phyloP scores from a whole-genome alignment of 2,113 vertebrate species.

The Kobus ellipsiprymnus region DNA sequence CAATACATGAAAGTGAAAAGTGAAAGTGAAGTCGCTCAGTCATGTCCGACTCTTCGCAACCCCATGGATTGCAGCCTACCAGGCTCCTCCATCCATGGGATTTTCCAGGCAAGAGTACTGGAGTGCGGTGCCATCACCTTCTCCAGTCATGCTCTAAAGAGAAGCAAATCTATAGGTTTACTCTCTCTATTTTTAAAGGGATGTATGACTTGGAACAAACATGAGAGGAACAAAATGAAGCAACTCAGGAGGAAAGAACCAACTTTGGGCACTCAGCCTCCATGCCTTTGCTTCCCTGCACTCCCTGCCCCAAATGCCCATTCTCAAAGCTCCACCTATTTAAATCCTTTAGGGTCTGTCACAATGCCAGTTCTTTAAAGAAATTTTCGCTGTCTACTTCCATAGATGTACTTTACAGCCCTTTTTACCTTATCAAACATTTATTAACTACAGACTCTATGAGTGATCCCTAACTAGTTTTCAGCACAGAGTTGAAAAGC shows the following conservation, averaged over 20 bases:
- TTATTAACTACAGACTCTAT: neutral
- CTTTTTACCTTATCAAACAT: neutral
- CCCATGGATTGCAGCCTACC: too few species aligned
- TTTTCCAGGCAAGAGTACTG: too few species aligned
- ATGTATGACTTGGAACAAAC: neutral
- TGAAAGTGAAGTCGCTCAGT: too few species aligned
- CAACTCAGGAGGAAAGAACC: neutral
- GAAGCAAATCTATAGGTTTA: neutral
- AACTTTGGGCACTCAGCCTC: neutral
- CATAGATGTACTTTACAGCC: neutral
- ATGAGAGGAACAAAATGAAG: neutral
- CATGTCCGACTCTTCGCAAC: too few species aligned
- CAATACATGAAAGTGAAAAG: too few species aligned
- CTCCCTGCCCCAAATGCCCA: neutral
- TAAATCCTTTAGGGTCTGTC: neutral
- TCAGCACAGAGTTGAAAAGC: neutral
- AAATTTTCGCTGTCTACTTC: neutral
- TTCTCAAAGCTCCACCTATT: neutral
- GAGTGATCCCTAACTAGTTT: neutral
- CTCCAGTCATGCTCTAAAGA: neutral
- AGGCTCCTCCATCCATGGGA: too few species aligned
- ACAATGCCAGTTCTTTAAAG: neutral
- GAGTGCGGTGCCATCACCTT: too few species aligned
- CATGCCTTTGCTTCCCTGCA: neutral
- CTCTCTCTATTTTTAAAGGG: neutral